phyloP scores from a whole-genome alignment of 2,888 invertebrate genomes.

The Nematopogon swammerdamellus region DNA sequence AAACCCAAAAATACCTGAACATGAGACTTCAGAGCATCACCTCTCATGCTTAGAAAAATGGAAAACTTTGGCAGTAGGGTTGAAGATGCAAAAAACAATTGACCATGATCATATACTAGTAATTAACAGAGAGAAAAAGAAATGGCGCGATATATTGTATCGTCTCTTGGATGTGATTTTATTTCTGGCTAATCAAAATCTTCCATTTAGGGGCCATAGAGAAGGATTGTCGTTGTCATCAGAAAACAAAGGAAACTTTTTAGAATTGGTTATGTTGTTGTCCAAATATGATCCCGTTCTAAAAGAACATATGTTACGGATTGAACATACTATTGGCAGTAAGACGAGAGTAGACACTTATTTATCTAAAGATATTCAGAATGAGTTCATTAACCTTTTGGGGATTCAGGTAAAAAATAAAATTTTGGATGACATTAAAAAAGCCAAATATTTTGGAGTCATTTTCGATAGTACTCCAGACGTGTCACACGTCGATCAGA shows the following conservation, averaged over 20 bases:
- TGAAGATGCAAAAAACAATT: constrained; percentile 4
- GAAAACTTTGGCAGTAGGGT: constrained; percentile 7
- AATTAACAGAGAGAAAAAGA: constrained; percentile 5
- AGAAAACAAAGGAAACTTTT: background rate
- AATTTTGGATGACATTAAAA: constrained; percentile 9
- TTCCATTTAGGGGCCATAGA: constrained; percentile 8
- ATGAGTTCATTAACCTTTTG: constrained; percentile 7
- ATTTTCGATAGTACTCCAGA: constrained; percentile 12
- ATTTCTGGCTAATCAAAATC: constrained; percentile 5
- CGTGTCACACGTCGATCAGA: constrained; percentile 6
- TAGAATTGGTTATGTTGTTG: constrained; percentile 8
- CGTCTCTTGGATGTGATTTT: constrained; percentile 4
- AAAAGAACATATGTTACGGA: constrained; percentile 6
- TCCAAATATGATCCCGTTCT: constrained; percentile 9
- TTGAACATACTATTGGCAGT: constrained; percentile 1
- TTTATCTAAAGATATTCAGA: constrained; percentile 8
- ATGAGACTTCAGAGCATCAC: constrained; percentile 6
- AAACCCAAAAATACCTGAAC: constrained; percentile 9
- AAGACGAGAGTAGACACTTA: constrained; percentile 2
- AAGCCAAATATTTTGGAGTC: constrained; percentile 10
- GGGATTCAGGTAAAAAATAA: constrained; percentile 4
- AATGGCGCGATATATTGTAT: constrained; percentile 5
- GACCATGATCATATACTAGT: constrained; percentile 4
- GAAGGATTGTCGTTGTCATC: constrained; percentile 3
- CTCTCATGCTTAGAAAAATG: constrained; percentile 7